Base-by-base conservation (phyloP, 53 echinoderm and acorn worm species). In the Astropecten irregularis region DNA sequence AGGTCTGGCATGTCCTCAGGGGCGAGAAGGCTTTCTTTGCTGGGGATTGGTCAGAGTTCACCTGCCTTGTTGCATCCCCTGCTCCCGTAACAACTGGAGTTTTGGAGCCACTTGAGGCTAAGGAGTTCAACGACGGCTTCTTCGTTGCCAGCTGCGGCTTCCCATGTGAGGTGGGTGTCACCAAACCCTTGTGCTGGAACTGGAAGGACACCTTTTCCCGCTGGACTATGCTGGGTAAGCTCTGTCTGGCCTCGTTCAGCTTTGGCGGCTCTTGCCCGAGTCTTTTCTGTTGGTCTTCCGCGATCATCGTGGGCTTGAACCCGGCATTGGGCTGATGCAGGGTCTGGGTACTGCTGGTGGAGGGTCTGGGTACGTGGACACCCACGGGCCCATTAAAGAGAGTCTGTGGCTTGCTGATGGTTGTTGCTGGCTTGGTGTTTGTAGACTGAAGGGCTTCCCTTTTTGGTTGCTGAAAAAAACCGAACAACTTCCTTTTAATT, bases 191-290 rank as follows among this genome's bases (percentile, higher is more conserved):
- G 32, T 46, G 34, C 20, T 61, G 63, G 46, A 89, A 71, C 28
- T 62, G 72, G 68, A 95, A 92, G 26, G 92, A 89, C 2, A 95
- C 28, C 47, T 91, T 95, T 42, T 72, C 83, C 8, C 95, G 77
- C 49, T 92, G 82, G 0, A 69, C 46, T 19, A 65, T 83, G 34
- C 71, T 74, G 49, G 91, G 84, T 29, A 91, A 30, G 58, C 71
- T 84, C 28, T 91, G 91, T 37, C 38, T 81, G 22, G 88, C 66
- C 21, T 84, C 70, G 4, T 86, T 63, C 26, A 73, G 52, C 42
- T 71, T 67, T 25, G 65, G 67, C 37, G 36, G 30, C 8, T 88
- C 62, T 30, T 84, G 54, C 40, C 72, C 55, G 15, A 54, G 66
- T 49, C 69, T 84, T 48, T 60, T 50, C 69, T 69, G n/a, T 40